A percentile compares a stretch with the other conserved stretches of the same genome.
phyloP scores from a whole-genome alignment of 2,888 invertebrate genomes.

The Operophtera brumata region DNA sequence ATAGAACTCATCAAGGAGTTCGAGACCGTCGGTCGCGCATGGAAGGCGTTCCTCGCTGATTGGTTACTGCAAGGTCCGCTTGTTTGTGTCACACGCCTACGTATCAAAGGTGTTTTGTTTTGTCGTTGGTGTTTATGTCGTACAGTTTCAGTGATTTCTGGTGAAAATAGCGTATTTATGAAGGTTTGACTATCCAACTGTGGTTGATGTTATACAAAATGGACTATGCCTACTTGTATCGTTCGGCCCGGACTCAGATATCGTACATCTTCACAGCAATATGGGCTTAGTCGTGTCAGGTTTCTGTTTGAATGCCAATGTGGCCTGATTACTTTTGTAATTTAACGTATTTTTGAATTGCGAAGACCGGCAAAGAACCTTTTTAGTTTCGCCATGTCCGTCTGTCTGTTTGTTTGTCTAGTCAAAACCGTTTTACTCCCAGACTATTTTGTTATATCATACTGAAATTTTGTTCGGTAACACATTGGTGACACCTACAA shows the following conservation, averaged over 20 bases:
- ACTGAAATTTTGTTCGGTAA: no score
- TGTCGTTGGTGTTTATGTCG: constrained; percentile 36
- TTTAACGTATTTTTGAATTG: neutral
- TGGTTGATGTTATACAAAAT: neutral
- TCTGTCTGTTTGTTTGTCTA: no score
- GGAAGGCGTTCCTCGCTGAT: constrained; percentile 88
- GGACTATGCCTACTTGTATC: neutral
- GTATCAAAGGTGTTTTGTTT: constrained; percentile 46
- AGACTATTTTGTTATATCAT: no score
- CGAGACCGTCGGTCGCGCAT: constrained; percentile 87
- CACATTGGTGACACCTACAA: no score
- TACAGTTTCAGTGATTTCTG: neutral
- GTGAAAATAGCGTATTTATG: neutral
- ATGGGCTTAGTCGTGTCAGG: constrained; percentile 17
- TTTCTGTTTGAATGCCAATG: constrained; percentile 15
- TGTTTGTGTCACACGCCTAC: constrained; percentile 61
- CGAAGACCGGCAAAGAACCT: no score
- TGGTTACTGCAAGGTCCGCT: constrained; percentile 80
- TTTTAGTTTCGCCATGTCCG: no score
- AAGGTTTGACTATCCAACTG: neutral
- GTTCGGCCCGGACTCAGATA: constrained; percentile 11
- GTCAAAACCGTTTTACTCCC: no score
- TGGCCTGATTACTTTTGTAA: neutral
- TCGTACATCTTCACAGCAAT: constrained; percentile 23
- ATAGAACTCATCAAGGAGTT: constrained; percentile 94